Evolutionary conservation across 92 coral and sea anemone species (phyloP), one percentile per base, ranked within the genome.

Genomic region (Phymanthus crucifer): DNA sequence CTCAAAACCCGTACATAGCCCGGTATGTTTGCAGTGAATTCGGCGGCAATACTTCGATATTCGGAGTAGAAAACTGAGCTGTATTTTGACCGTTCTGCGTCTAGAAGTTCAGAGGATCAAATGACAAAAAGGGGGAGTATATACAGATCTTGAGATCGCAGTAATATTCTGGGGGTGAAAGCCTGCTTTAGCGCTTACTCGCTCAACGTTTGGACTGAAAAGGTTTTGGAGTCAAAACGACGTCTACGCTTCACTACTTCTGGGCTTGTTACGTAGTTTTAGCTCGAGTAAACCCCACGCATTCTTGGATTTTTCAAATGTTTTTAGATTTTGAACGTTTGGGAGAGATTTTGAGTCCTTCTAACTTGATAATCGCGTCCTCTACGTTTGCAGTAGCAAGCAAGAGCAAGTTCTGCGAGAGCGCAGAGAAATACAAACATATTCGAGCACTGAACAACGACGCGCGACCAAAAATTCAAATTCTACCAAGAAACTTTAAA

Each of bases 371-470:
- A 76, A 33, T 54, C 46, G 80, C 61, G 33, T 61, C 31, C 37
- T 69, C 73, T 77, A 58, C 72, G 37, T 24, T 36, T 52, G 72
- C 81, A 38, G 21, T 4, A 26, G 81, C 81, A 77, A 34, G 81
- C 40, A 36, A 77, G 81, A 77, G 81, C 81, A 77, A 77, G 81
- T 77, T 77, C 35, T 36, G 37, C 14, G 36, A 77, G 68, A 61
- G 81, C 71, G 81, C 81, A 77, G 40, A 34, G 52, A 77, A 76
- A 77, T 77, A 77, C 72, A 77, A 77, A 77, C 81, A 77, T 24
- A 48, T 34, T 23, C 40, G 27, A 77, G 26, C 81, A 21, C 14
- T 58, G 81, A 61, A 36, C 68, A 6, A 69, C 72, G 81, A 77
- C 81, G 81, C 81, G 81, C 81, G 81, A 77, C 81, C 40, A 74